Percentiles rank a stretch among this genome's conserved stretches.
These are phyloP conservation scores for Malacoraja senta DNA, from an alignment of 2,797 vertebrate genomes.

Conservation along the genomic window DNA sequence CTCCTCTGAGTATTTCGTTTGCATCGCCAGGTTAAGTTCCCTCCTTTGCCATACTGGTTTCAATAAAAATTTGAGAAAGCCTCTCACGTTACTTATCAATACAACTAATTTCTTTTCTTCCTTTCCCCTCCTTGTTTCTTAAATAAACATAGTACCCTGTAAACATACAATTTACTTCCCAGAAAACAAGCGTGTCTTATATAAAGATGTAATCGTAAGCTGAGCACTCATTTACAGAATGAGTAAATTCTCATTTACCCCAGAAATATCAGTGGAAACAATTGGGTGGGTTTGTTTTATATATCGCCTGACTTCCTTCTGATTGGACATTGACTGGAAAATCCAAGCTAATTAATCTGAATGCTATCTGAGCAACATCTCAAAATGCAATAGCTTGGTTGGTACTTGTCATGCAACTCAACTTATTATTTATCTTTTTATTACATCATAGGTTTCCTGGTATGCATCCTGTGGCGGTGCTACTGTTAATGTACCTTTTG, in stretches of 20 bases:
- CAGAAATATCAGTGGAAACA: neutral
- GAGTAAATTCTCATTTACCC: neutral
- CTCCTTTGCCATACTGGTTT: neutral
- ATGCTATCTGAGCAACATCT: neutral
- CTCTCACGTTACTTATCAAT: neutral
- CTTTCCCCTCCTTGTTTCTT: neutral
- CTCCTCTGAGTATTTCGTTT: neutral
- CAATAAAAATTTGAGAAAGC: neutral
- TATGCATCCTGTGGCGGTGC: neutral
- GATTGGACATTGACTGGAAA: neutral
- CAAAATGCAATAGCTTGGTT: neutral
- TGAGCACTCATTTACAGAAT: neutral
- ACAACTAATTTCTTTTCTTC: neutral
- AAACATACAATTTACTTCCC: neutral
- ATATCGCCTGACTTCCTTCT: neutral
- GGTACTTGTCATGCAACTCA: neutral
- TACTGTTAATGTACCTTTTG: neutral
- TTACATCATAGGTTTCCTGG: neutral
- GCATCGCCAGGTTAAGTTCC: neutral
- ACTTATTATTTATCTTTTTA: neutral
- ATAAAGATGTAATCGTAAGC: neutral
- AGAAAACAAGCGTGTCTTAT: neutral
- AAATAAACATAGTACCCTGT: neutral
- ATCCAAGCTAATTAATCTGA: neutral
- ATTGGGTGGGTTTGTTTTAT: neutral